Percentiles rank a stretch among this genome's conserved stretches.
phyloP scores from a whole-genome alignment of 2,797 vertebrate genomes.

The Sebastes paucispinis region DNA sequence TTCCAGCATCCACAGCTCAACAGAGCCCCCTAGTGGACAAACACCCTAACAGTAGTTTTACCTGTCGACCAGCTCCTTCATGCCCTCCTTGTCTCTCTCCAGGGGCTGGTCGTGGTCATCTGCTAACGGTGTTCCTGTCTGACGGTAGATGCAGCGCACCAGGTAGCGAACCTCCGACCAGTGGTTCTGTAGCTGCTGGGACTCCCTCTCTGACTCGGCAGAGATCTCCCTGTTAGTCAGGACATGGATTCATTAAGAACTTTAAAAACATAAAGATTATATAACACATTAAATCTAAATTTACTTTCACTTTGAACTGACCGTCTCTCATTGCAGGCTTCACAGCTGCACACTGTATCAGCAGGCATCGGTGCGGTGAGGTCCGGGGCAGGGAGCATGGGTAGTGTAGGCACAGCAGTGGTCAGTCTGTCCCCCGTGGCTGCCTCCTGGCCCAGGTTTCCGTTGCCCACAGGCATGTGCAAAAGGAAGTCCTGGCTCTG shows the following conservation, averaged over 20 bases:
- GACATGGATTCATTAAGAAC: not conserved
- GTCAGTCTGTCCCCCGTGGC: constrained; percentile 84
- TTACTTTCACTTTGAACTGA: constrained; percentile 56
- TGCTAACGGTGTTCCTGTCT: constrained; percentile 92
- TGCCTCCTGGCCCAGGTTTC: constrained; percentile 86
- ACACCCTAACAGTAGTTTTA: constrained; percentile 49
- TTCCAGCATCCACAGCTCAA: not conserved
- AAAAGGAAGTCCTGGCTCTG: constrained; percentile 96
- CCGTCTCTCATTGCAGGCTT: constrained; percentile 95
- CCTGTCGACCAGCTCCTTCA: constrained; percentile 98
- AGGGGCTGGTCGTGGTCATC: constrained; percentile 94
- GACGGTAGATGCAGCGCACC: constrained; percentile 96
- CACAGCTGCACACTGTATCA: constrained; percentile 91
- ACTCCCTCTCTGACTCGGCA: constrained; percentile 92
- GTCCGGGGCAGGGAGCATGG: constrained; percentile 86
- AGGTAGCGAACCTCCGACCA: constrained; percentile 98
- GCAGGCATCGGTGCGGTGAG: constrained; percentile 83
- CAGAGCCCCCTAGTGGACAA: constrained; percentile 59
- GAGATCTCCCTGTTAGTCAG: constrained; percentile 89
- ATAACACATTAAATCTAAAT: not conserved
- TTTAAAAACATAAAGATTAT: not conserved
- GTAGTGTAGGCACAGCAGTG: constrained; percentile 84
- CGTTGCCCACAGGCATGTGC: constrained; percentile 90
- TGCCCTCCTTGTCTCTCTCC: constrained; percentile 93
- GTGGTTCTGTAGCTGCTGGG: constrained; percentile 96